A percentile compares a stretch with the other conserved stretches of the same genome.
Evolutionary conservation across 2,113 vertebrate species (phyloP).

Genomic region (Vimba vimba): DNA sequence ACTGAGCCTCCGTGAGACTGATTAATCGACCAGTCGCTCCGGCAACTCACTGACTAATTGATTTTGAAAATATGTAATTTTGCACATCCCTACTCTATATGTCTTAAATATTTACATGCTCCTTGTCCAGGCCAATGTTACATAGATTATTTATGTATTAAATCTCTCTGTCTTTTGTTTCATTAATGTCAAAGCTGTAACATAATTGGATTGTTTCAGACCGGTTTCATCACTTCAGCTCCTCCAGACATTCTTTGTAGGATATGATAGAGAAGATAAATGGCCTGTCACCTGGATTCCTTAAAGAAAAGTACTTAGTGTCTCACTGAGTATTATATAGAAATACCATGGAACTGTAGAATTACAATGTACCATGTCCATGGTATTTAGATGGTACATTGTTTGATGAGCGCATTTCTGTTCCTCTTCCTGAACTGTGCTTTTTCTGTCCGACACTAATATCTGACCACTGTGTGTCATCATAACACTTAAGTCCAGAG

Average conservation of each 20-base stretch:
- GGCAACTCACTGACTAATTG: no score
- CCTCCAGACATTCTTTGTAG: background rate
- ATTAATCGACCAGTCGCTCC: background rate
- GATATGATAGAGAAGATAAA: background rate
- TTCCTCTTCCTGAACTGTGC: background rate
- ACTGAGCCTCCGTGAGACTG: background rate
- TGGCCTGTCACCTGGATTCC: background rate
- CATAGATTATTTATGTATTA: background rate
- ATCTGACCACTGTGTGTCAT: constrained; percentile 29
- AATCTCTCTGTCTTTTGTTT: constrained; percentile 3
- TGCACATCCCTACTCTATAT: background rate
- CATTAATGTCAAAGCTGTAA: constrained; percentile 15
- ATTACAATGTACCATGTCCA: background rate
- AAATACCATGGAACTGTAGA: background rate
- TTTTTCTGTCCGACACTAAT: background rate
- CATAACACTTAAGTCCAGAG: background rate
- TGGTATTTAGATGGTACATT: background rate
- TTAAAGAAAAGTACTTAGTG: background rate
- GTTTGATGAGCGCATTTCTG: background rate
- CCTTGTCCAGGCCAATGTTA: background rate
- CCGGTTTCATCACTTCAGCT: background rate
- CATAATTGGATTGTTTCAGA: constrained; percentile 17
- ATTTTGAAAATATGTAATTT: background rate
- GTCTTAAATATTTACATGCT: background rate
- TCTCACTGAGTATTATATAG: background rate